Percentiles rank a stretch among this genome's conserved stretches.
Conservation (phyloP, 2,113 vertebrate species). For the Struthio camelus region DNA sequence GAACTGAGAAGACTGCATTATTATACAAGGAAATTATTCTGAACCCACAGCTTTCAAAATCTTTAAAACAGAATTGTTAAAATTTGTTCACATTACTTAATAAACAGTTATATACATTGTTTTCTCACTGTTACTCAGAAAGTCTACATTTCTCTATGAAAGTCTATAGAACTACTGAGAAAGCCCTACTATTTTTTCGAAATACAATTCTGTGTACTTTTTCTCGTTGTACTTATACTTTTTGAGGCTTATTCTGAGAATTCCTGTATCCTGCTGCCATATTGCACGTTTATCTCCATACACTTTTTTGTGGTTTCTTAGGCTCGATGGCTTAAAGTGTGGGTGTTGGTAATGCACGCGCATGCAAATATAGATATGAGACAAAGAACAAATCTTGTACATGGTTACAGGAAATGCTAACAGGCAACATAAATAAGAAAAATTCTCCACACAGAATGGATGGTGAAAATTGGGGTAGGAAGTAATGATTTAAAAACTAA, state of each 20-base stretch:
- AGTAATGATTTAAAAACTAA: neutral
- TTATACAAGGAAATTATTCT: neutral
- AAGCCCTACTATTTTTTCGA: neutral
- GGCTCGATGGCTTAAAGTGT: neutral
- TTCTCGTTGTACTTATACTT: neutral
- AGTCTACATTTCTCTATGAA: neutral
- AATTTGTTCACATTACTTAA: neutral
- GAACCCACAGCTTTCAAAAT: neutral
- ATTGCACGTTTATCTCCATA: no score
- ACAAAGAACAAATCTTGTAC: neutral
- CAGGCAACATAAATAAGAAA: neutral
- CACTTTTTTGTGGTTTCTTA: neutral
- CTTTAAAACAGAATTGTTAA: neutral
- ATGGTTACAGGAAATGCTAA: neutral
- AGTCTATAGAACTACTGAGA: neutral
- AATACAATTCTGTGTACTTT: neutral
- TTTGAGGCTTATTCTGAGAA: neutral
- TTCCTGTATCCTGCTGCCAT: neutral
- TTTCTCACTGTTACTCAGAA: neutral
- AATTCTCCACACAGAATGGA: neutral
- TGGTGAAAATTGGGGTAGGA: neutral
- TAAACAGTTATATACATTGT: neutral
- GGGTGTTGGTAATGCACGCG: rapidly evolving
- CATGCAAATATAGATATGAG: neutral
- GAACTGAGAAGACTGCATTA: neutral